Evolutionary conservation across 2,113 vertebrate species (phyloP), one percentile per base, ranked within the genome.

Genomic region (Bujurquina vittata): DNA sequence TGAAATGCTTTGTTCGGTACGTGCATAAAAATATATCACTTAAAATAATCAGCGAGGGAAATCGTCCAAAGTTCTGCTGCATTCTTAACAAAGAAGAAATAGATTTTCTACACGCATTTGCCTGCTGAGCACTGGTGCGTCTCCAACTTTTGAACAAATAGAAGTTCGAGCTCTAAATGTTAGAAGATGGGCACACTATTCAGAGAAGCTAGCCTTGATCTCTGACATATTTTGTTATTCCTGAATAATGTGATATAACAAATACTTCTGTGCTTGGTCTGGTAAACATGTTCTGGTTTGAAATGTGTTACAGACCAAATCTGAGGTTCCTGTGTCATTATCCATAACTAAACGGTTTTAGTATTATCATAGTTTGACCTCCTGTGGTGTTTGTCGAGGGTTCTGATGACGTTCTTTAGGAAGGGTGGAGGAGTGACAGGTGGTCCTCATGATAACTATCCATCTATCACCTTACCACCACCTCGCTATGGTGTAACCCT

Each of bases 381-480:
- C 81, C 69, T 56, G 18, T 23, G 55, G 78, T 65, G 85, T 89
- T 88, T 86, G 89, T 91, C 84, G 49, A 78, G 78, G 89, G 77
- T 65, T 80, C 17, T 86, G 78, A 88, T 89, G 65, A 88, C 63
- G 79, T 92, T 93, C 1, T 31, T 77, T 84, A 81, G 72, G 59
- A 73, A 84, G 73, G 59, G 63, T 88, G 33, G 33, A 80, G 81
- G 75, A 90, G 61, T 84, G 89, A 75, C 90, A 94, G 93, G 88
- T 93, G 92, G 87, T 81, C 84, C 37, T 29, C 76, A 77, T 89
- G 87, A 91, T 81, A 90, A 84, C 81, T 58, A 88, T 75, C 88
- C 72, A 56, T 87, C 49, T 60, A 80, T 52, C 75, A 40, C 83
- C 23, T 83, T 79, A 37, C 35, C 35, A 37, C 35, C 35, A 37